Base-by-base conservation (phyloP, 2,113 vertebrate species). In the Gopherus flavomarginatus region DNA sequence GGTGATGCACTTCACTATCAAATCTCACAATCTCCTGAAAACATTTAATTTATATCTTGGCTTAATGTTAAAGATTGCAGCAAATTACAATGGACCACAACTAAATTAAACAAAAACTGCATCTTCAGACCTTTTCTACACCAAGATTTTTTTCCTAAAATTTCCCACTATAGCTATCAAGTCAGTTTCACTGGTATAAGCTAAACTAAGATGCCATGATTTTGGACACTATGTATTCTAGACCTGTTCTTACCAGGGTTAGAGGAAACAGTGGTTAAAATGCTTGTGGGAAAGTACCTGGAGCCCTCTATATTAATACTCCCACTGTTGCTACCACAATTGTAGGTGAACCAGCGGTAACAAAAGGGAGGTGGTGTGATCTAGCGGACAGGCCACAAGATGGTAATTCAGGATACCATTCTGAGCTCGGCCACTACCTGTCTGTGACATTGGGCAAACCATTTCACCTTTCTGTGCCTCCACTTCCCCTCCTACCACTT, bases 101-200 rank as follows among this genome's bases (percentile, higher is more conserved):
- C 24, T 6, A 77, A 42, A 26, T 47, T 24, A 47, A 77, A 78
- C 24, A 78, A 78, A 78, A 44, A 24, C 75, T 44, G 38, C 24
- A 29, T 44, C 44, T 47, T 78, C 42, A 47, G 38, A 35, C 1
- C 2, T 65, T 75, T 29, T 38, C 44, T 89, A 38, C 7, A 38
- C 62, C 14, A 75, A 16, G 10, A 38, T n/a, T 77, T 72, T 72
- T 77, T 3, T n/a, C 38, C 54, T 19, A 38, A 77, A 53, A 72
- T 5, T 31, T 80, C 2, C 49, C 22, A 81, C 11, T 1, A 0
- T 0, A 38, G 77, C 42, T 29, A 78, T 42, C 38, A 72, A 38
- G 19, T 72, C 52, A 78, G 56, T 26, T 26, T 16, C 10, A 38
- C 12, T 0, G 0, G 24, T 31, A 54, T 82, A 49, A 49, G 8